A percentile compares a stretch with the other conserved stretches of the same genome.
Conservation (phyloP, 2,888 invertebrate species). For the Balanococcus diminutus region DNA sequence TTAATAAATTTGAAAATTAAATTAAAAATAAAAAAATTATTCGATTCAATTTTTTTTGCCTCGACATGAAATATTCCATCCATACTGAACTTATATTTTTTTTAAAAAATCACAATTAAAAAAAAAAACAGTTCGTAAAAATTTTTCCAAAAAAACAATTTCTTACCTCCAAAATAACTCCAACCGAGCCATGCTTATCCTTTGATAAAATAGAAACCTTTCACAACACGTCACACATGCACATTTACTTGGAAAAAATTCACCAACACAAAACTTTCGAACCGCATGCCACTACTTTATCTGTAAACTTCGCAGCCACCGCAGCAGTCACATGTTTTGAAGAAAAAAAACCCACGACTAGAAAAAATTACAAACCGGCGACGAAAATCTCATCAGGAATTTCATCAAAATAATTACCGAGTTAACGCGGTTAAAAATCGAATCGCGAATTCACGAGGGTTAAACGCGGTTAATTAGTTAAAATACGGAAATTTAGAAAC, state of each 20-base stretch:
- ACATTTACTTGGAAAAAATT: neutral
- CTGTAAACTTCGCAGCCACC: neutral
- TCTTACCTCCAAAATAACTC: neutral
- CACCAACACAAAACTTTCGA: neutral
- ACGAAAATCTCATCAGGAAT: neutral
- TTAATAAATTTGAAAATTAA: neutral
- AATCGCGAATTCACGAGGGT: constrained; percentile 28
- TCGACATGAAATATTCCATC: too few species aligned
- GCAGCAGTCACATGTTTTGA: neutral
- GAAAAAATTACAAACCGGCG: neutral
- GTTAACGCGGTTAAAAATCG: neutral
- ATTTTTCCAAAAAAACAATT: neutral
- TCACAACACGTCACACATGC: neutral
- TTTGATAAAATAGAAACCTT: neutral
- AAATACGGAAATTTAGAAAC: constrained; percentile 34
- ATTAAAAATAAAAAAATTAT: too few species aligned
- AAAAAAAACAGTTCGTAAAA: neutral
- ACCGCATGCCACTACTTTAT: neutral
- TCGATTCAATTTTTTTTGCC: too few species aligned
- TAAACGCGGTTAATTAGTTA: constrained; percentile 19
- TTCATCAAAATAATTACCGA: neutral
- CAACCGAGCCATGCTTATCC: neutral
- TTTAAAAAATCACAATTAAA: neutral
- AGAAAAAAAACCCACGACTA: neutral
- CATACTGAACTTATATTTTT: too few species aligned